A percentile compares a stretch with the other conserved stretches of the same genome.
phyloP scores from a whole-genome alignment of 2,888 invertebrate species.

The Ashinkailepas kermadecensis region DNA sequence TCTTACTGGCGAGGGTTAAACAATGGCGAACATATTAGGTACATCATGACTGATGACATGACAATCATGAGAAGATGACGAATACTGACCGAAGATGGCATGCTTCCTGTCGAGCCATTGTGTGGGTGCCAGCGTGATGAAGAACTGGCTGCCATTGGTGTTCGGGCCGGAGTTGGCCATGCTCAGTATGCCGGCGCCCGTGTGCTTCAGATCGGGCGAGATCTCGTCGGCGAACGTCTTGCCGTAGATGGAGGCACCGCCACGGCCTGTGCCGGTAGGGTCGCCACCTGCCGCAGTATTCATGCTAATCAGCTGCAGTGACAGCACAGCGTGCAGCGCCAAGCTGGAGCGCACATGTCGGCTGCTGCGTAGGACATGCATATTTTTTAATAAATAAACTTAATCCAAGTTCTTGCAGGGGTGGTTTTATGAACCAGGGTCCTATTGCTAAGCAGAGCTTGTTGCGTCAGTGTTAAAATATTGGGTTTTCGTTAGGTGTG shows the following conservation, averaged over 20 bases:
- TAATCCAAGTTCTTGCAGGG: no score
- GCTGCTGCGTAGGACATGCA: no score
- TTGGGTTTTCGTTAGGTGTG: no score
- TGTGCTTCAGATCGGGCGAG: constrained; percentile 84
- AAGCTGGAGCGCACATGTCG: no score
- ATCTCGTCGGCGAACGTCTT: constrained; percentile 93
- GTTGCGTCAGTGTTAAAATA: no score
- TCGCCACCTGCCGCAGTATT: constrained; percentile 60
- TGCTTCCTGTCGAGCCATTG: constrained; percentile 98
- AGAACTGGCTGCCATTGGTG: constrained; percentile 97
- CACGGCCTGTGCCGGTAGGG: constrained; percentile 93
- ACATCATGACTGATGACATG: not conserved
- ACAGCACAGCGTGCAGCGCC: not conserved
- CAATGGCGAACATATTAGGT: not conserved
- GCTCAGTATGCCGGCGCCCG: constrained; percentile 77
- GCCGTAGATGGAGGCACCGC: constrained; percentile 95
- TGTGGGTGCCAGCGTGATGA: constrained; percentile 90
- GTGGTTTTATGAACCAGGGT: no score
- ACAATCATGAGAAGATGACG: constrained; percentile 37
- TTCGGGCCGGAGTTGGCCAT: constrained; percentile 98
- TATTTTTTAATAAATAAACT: no score
- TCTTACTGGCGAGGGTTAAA: not conserved
- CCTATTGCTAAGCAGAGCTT: no score
- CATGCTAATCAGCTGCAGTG: not conserved
- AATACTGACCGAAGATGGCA: constrained; percentile 72